Conservation (phyloP, 2,888 invertebrate species). For the Philonicus albiceps region DNA sequence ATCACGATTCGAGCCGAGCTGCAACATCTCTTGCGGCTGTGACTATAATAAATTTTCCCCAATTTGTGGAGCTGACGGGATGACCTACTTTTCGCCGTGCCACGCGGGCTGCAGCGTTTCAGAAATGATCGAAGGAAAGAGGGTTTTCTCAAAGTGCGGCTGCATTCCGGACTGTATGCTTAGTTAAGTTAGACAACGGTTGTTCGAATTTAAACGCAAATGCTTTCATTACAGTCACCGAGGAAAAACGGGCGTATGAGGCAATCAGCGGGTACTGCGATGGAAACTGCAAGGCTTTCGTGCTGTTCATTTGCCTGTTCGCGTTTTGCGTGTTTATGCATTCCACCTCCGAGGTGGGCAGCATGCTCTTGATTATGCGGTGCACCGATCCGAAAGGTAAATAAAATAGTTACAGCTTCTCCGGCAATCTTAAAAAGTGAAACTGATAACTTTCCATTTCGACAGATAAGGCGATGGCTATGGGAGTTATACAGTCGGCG, state of each 20-base stretch:
- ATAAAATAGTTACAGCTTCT: not conserved
- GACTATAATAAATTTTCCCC: constrained; percentile 81
- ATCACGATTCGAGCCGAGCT: constrained; percentile 65
- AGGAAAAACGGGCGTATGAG: constrained; percentile 55
- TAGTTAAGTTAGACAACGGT: not conserved
- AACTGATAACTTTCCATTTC: not conserved
- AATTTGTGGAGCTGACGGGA: constrained; percentile 82
- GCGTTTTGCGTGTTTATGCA: constrained; percentile 90
- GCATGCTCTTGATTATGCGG: constrained; percentile 87
- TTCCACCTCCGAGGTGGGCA: constrained; percentile 91
- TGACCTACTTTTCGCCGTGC: constrained; percentile 87
- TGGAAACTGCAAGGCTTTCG: constrained; percentile 79
- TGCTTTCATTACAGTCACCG: constrained; percentile 54
- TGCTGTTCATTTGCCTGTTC: constrained; percentile 82
- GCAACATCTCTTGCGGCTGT: constrained; percentile 77
- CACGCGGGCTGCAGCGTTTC: constrained; percentile 83
- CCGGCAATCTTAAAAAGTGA: not conserved
- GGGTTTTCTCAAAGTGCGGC: constrained; percentile 66
- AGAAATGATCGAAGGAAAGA: constrained; percentile 67
- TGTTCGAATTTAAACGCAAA: constrained; percentile 25
- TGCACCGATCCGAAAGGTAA: constrained; percentile 84
- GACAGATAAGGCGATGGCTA: constrained; percentile 90
- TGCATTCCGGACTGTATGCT: constrained; percentile 63
- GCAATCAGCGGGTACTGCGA: constrained; percentile 84
- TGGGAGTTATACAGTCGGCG: constrained; percentile 92